Evolutionary conservation across 1,140 invertebrate genomes (phyloP), one percentile per base, ranked within the genome.

Genomic region (Cyrtorhinus lividipennis): DNA sequence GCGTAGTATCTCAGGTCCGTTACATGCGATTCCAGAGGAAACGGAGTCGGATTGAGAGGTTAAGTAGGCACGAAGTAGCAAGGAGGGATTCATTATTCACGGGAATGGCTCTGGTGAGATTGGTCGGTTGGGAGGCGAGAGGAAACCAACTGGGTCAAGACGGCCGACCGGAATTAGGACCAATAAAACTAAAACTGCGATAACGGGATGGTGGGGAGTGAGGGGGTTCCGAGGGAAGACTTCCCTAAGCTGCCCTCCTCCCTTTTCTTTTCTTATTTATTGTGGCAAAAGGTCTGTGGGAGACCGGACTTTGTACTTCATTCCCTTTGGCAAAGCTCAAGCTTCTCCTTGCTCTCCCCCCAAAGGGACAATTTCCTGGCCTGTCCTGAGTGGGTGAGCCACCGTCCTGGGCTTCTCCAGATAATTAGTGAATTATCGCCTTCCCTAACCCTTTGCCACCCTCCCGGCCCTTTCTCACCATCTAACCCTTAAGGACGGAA

Each of bases 141-240:
- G 38, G n/a, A 44, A 53, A 20, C 48, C 10, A 53, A 53, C 20
- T 53, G 48, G 48, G 48, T 20, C 48, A 15, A 24, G 58, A 26
- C 13, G 56, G 56, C 13, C 13, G 22, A 24, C 58, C 58, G 58
- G 58, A 59, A 59, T 59, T 59, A 59, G 58, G 27, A 30, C n/a
- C 58, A 59, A 59, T 59, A 59, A 59, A 59, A 59, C 58, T 59
- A 30, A 59, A 59, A 59, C 58, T 59, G 58, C 25, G 58, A 59
- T 59, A 59, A 59, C 13, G 18, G 58, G 58, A 12, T 13, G 2
- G 56, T 8, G 15, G 26, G 26, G 23, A 30, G 26, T 5, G 24
- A 23, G 13, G n/a, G 24, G 24, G 20, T 24, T 15, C 20, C 13
- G 24, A 24, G 24, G 23, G 58, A 59, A 15, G n/a, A 59, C 58